Evolutionary conservation across 1,140 invertebrate genomes (phyloP).

Genomic region (Drosophila prosaltans): DNA sequence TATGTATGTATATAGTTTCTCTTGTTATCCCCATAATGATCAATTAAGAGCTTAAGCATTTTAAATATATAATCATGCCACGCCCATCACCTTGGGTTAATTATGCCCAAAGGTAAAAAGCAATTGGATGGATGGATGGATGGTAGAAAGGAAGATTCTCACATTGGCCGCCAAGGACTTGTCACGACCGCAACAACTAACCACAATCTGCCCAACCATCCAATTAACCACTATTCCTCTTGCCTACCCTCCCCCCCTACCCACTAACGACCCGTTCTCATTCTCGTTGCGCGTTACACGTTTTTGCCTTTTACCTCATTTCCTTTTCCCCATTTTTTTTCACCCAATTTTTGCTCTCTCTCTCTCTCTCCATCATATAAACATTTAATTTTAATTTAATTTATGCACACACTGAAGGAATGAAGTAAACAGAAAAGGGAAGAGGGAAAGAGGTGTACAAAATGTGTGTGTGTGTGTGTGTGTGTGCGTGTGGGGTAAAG

Average conservation of each 20-base stretch:
- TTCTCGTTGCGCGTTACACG: constrained; percentile 18
- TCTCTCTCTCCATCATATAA: constrained; percentile 51
- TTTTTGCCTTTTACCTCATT: constrained; percentile 32
- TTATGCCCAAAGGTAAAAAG: constrained; percentile 60
- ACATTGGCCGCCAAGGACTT: constrained; percentile 19
- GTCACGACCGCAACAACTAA: constrained; percentile 1
- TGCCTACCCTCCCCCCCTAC: neutral
- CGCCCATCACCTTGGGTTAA: constrained; percentile 33
- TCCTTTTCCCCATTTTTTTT: constrained; percentile 2
- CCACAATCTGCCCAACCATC: neutral
- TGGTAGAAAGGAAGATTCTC: constrained; percentile 18
- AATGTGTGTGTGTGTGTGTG: no score
- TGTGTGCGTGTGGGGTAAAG: neutral
- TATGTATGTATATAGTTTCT: neutral
- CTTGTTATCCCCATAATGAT: constrained; percentile 39
- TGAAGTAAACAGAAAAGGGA: no score
- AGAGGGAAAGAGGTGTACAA: neutral
- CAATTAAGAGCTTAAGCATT: constrained; percentile 49
- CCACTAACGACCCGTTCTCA: neutral
- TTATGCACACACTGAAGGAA: constrained; percentile 65
- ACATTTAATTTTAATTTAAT: constrained; percentile 80
- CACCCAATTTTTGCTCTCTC: neutral
- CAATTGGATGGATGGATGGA: constrained; percentile 42
- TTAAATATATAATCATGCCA: constrained; percentile 54
- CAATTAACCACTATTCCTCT: neutral